Conservation (phyloP, 2,888 invertebrate genomes). For the Lamellibrachia columna region DNA sequence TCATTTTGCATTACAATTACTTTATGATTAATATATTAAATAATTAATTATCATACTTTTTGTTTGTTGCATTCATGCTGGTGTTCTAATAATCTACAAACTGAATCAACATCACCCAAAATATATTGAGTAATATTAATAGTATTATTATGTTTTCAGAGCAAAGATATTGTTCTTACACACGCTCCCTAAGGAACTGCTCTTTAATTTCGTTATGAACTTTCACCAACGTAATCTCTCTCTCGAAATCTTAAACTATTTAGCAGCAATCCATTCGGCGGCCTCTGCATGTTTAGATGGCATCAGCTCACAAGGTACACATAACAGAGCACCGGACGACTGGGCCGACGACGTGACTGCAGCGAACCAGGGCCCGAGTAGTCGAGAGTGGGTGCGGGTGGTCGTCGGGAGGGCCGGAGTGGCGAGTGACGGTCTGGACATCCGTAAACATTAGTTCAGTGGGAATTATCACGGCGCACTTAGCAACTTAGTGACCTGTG, state of each 20-base stretch:
- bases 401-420: not conserved
- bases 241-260: not conserved
- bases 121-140: too few relatives aligned
- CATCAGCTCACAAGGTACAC: not conserved
- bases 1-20: too few relatives aligned
- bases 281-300: not conserved
- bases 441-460: not conserved
- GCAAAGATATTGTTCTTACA: not conserved
- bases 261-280: not conserved
- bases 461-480: not conserved
- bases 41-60: too few relatives aligned
- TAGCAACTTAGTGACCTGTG: not conserved
- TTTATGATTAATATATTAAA: too few relatives aligned
- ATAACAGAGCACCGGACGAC: not conserved
- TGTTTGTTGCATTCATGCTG: too few relatives aligned
- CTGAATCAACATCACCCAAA: too few relatives aligned
- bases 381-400: not conserved
- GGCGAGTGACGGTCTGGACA: not conserved
- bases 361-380: not conserved
- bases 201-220: not conserved
- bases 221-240: not conserved
- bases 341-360: not conserved
- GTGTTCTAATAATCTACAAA: too few relatives aligned
- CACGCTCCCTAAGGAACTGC: not conserved
- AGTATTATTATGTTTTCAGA: not conserved